Evolutionary conservation across 2,113 vertebrate species (phyloP), one percentile per base, ranked within the genome.

Genomic region (Aegotheles bennettii): DNA sequence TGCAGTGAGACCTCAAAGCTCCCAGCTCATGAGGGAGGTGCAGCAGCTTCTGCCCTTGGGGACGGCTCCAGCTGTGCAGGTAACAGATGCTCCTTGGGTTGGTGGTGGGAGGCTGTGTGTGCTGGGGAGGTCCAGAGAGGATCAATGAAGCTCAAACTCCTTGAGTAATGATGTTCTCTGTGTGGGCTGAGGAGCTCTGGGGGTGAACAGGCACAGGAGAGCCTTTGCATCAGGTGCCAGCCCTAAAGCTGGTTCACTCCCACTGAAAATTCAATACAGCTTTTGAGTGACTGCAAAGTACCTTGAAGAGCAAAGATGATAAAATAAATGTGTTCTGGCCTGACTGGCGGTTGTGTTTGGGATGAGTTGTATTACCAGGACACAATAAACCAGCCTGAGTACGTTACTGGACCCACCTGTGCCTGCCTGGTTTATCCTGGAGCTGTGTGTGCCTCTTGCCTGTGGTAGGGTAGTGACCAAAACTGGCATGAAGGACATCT

Each of bases 141-240:
- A 16, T 10, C 7, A 2, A 4, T 11, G 36, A 24, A 24, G 17
- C 33, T 5, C 17, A 42, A 4, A 3, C 4, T 7, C 25, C 13
- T 31, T 0, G 1, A 0, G 9, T 6, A 9, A 9, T 0, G 9
- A 25, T 4, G 9, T 6, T 4, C 3, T 23, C 29, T 18, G 36
- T 4, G 1, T 0, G 29, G 13, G 35, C 45, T 38, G 70, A 48
- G 80, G 38, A 51, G 9, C 19, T 40, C 24, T 7, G 31, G 42
- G 42, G 50, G 12, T 18, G 14, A 51, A 35, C 7, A 11, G 86
- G 65, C 59, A 23, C 40, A 43, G 36, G 24, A 40, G 18, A 13
- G 31, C 21, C 16, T 14, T 28, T 43, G 47, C 45, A 4, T 35
- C 11, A 11, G 43, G 3, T 56, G 36, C 70, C 47, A 45, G 36